Conservation (phyloP, 64 coral and sea anemone species). For the Catalaphyllia jardinei region DNA sequence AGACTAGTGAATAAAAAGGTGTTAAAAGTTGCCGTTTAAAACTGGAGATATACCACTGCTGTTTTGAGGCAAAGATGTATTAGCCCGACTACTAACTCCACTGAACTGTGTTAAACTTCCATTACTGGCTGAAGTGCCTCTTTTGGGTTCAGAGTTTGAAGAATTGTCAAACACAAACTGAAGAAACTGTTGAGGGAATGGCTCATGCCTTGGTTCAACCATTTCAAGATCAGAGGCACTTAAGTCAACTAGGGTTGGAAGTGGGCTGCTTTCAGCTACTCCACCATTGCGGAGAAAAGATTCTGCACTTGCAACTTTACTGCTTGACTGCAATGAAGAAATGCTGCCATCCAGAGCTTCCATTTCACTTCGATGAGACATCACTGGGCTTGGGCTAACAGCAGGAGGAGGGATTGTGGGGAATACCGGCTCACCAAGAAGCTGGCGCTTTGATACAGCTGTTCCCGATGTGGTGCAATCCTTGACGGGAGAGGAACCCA, state of each 20-base stretch:
- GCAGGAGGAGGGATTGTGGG: slow-evolving; percentile 41
- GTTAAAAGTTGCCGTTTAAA: slow-evolving; percentile 22
- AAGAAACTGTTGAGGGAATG: slow-evolving; percentile 44
- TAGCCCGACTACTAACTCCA: slow-evolving; percentile 3
- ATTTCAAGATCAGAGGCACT: slow-evolving; percentile 39
- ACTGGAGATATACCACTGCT: not conserved
- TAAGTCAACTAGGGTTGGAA: slow-evolving; percentile 27
- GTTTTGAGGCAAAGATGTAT: slow-evolving; percentile 23
- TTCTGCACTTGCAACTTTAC: slow-evolving; percentile 44
- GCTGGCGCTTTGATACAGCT: not conserved
- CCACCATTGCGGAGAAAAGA: slow-evolving; percentile 10
- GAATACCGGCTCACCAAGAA: slow-evolving; percentile 36
- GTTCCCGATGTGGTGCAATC: not conserved
- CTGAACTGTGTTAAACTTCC: slow-evolving; percentile 12
- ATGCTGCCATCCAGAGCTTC: slow-evolving; percentile 15
- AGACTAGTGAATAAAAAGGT: too few relatives aligned
- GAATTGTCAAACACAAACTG: slow-evolving; percentile 42
- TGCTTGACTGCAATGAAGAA: slow-evolving; percentile 40
- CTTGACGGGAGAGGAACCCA: slow-evolving; percentile 4
- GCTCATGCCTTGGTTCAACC: slow-evolving; percentile 29
- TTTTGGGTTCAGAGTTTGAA: not conserved
- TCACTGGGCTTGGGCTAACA: slow-evolving; percentile 24
- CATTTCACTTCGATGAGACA: slow-evolving; percentile 22
- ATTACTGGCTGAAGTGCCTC: not conserved
- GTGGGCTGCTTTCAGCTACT: slow-evolving; percentile 2